phyloP scores from a whole-genome alignment of 2,113 vertebrate genomes.

The Salvelinus alpinus region DNA sequence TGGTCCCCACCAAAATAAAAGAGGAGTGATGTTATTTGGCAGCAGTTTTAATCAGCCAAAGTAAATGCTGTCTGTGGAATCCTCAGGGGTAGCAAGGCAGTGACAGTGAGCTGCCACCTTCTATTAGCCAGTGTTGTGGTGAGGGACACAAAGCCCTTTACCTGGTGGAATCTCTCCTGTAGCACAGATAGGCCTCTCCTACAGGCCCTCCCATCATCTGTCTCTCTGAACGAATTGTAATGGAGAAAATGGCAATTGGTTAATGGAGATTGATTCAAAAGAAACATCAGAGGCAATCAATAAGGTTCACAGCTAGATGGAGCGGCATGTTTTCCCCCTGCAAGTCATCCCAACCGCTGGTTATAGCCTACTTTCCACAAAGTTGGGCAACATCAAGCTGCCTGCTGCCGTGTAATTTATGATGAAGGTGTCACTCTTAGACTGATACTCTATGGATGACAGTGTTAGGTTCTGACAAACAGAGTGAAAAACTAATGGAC shows the following conservation, averaged over 20 bases:
- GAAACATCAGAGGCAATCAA: conserved; percentile 70
- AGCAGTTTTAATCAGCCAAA: conserved; percentile 56
- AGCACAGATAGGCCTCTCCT: conserved; percentile 24
- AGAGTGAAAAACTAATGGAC: too few relatives aligned
- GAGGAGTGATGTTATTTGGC: conserved; percentile 33
- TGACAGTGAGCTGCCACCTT: conserved; percentile 50
- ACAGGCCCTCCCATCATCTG: conserved; percentile 46
- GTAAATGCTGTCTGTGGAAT: conserved; percentile 58
- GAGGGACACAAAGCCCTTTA: conserved; percentile 43
- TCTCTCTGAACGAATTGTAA: conserved; percentile 60
- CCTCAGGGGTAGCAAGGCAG: conserved; percentile 17
- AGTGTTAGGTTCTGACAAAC: too few relatives aligned
- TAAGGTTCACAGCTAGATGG: conserved; percentile 40
- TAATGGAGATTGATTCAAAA: conserved; percentile 71
- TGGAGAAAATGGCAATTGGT: conserved; percentile 60
- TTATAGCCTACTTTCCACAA: conserved; percentile 45
- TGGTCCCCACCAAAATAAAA: not conserved
- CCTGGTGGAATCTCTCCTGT: conserved; percentile 51
- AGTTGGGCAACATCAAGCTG: conserved; percentile 37
- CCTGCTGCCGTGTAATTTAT: conserved; percentile 49
- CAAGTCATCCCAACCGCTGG: conserved; percentile 38
- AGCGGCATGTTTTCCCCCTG: not conserved
- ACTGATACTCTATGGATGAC: conserved; percentile 53
- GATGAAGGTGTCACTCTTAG: conserved; percentile 57
- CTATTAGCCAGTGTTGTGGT: conserved; percentile 41